These are phyloP conservation scores for Cyprinodon diabolis DNA, from an alignment of 2,797 vertebrate genomes.

Conservation along the genomic window DNA sequence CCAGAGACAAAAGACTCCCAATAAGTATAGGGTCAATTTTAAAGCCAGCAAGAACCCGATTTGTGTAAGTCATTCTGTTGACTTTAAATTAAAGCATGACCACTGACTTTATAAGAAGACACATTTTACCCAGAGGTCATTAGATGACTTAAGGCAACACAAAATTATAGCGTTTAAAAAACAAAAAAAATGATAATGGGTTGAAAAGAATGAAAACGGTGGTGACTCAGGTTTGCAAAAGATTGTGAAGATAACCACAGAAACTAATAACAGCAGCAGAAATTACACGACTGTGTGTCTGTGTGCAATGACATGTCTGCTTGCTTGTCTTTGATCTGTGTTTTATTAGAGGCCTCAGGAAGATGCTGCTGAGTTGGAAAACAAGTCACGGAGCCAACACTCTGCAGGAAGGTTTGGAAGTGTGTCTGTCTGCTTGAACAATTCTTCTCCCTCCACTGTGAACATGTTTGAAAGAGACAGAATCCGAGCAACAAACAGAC, in stretches of 20 bases:
- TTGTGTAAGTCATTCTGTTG: constrained; percentile 30
- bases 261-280: constrained; percentile 23
- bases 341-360: constrained; percentile 78
- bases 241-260: constrained; percentile 13
- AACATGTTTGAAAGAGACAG: constrained; percentile 12
- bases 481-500: constrained; percentile 33
- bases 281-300: constrained; percentile 37
- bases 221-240: constrained; percentile 39
- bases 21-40: not conserved
- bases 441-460: constrained; percentile 23
- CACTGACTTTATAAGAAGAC: constrained; percentile 16
- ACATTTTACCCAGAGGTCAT: constrained; percentile 27
- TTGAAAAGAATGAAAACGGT: constrained; percentile 21
- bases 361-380: constrained; percentile 75
- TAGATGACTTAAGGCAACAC: constrained; percentile 26
- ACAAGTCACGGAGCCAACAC: constrained; percentile 67
- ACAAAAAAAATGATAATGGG: constrained; percentile 10
- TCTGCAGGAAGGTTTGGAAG: constrained; percentile 57
- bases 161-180: constrained; percentile 18
- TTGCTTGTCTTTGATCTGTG: constrained; percentile 72
- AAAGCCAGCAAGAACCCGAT: constrained; percentile 13
- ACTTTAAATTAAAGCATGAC: constrained; percentile 14
- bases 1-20: too few relatives aligned
- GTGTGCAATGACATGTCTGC: constrained; percentile 67
- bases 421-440: constrained; percentile 21